Percentiles rank a stretch among this genome's conserved stretches.
Conservation (phyloP, 2,797 vertebrate species). For the Microchirus variegatus region DNA sequence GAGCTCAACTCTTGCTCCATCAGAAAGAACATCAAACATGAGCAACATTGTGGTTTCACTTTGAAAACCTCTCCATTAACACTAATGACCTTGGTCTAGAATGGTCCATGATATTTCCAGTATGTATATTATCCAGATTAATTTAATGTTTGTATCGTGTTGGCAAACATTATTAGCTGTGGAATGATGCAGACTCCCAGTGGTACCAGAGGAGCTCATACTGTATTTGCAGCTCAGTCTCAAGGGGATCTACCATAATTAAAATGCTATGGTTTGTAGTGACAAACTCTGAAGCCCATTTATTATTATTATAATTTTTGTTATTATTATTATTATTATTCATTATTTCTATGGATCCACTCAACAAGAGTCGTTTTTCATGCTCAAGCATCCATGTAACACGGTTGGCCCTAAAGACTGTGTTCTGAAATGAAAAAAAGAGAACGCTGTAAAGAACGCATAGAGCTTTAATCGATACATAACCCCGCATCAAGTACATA, state of each 20-base stretch:
- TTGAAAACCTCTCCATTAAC: slow-evolving; percentile 52
- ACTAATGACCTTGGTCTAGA: slow-evolving; percentile 57
- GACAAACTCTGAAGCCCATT: slow-evolving; percentile 61
- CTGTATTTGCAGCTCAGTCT: slow-evolving; percentile 54
- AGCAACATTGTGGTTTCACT: slow-evolving; percentile 33
- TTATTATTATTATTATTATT: slow-evolving; percentile 78
- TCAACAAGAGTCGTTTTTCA: slow-evolving; percentile 79
- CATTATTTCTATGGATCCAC: slow-evolving; percentile 79
- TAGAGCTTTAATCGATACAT: slow-evolving; percentile 6
- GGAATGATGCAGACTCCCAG: slow-evolving; percentile 44
- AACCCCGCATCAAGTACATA: too few relatives aligned
- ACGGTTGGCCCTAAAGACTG: slow-evolving; percentile 63
- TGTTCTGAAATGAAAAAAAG: slow-evolving; percentile 55
- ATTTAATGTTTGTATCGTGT: slow-evolving; percentile 38
- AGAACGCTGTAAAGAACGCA: slow-evolving; percentile 38
- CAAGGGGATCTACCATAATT: slow-evolving; percentile 66
- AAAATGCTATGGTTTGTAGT: slow-evolving; percentile 67
- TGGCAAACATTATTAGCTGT: slow-evolving; percentile 66
- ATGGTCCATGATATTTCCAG: slow-evolving; percentile 61
- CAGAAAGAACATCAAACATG: slow-evolving; percentile 26
- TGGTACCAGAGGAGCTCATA: slow-evolving; percentile 35
- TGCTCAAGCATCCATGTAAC: slow-evolving; percentile 78
- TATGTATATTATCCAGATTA: slow-evolving; percentile 59
- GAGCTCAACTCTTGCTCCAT: slow-evolving; percentile 16
- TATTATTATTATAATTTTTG: too few relatives aligned